These are phyloP conservation scores for Aulostomus chinensis DNA, from an alignment of 2,797 vertebrate species.

Conservation along the genomic window DNA sequence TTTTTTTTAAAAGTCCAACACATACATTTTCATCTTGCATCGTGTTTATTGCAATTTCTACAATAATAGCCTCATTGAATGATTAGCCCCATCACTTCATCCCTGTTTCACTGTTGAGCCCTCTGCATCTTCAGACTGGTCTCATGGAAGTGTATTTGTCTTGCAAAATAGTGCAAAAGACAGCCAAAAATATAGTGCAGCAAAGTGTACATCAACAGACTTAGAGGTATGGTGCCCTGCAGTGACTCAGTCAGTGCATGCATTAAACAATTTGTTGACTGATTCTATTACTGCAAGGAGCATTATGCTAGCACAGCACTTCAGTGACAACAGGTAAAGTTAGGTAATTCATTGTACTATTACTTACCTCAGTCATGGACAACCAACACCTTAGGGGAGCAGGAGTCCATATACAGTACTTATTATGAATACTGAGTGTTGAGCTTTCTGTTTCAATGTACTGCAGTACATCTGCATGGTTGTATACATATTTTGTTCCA, in stretches of 20 bases:
- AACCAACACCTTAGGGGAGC: conserved; percentile 1
- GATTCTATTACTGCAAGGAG: conserved; percentile 39
- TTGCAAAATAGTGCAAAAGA: conserved; percentile 11
- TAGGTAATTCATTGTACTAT: conserved; percentile 39
- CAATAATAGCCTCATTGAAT: no score
- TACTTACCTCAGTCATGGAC: conserved; percentile 15
- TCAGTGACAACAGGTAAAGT: conserved; percentile 32
- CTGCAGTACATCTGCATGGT: not conserved
- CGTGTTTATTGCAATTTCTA: no score
- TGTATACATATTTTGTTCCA: conserved; percentile 24
- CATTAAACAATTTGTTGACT: conserved; percentile 57
- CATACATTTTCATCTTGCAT: no score
- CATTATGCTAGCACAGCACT: conserved; percentile 40
- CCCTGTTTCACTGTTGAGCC: no score
- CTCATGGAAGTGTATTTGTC: conserved; percentile 7
- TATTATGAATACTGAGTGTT: conserved; percentile 8
- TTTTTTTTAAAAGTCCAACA: no score
- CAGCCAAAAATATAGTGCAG: no score
- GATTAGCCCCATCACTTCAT: no score
- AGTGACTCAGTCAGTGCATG: conserved; percentile 26
- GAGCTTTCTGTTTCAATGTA: conserved; percentile 16
- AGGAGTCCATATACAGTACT: conserved; percentile 9
- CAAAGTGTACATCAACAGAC: conserved; percentile 7
- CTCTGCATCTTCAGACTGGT: no score
- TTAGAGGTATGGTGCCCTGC: conserved; percentile 27